These are phyloP conservation scores for Bradysia coprophila DNA, from an alignment of 1,140 invertebrate species.

Conservation along the genomic window DNA sequence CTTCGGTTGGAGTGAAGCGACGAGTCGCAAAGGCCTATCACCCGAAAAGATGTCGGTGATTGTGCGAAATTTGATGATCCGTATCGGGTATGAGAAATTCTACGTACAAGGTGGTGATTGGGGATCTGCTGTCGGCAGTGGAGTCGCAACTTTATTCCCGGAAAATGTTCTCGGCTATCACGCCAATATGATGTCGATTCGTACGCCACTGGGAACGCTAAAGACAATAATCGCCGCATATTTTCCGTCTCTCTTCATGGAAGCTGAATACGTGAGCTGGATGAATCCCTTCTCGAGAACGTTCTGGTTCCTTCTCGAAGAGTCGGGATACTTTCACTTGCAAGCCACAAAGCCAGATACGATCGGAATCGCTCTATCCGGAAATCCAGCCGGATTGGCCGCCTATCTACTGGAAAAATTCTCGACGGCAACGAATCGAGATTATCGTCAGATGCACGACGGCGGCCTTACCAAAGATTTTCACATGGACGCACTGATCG, in stretches of 20 bases:
- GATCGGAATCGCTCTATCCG: conserved; percentile 36
- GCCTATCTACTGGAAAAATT: conserved; percentile 79
- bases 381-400: conserved; percentile 55
- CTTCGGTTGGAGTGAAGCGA: conserved; percentile 62
- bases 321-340: conserved; percentile 65
- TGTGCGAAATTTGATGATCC: conserved; percentile 65
- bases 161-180: conserved; percentile 41
- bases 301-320: conserved; percentile 33
- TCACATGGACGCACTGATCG: conserved; percentile 55
- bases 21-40: conserved; percentile 39
- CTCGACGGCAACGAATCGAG: conserved; percentile 47
- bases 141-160: conserved; percentile 50
- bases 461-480: conserved; percentile 46
- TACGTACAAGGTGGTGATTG: conserved; percentile 72
- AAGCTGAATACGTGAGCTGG: conserved; percentile 29
- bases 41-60: conserved; percentile 43
- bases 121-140: conserved; percentile 39
- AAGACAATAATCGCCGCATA: conserved; percentile 26
- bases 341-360: conserved; percentile 86
- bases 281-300: conserved; percentile 40
- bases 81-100: conserved; percentile 55
- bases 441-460: conserved; percentile 35
- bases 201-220: no score
- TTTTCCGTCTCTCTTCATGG: conserved; percentile 34
- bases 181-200: conserved; percentile 32